Evolutionary conservation across 1,140 invertebrate species (phyloP).

Genomic region (Brevipalpus yothersi): DNA sequence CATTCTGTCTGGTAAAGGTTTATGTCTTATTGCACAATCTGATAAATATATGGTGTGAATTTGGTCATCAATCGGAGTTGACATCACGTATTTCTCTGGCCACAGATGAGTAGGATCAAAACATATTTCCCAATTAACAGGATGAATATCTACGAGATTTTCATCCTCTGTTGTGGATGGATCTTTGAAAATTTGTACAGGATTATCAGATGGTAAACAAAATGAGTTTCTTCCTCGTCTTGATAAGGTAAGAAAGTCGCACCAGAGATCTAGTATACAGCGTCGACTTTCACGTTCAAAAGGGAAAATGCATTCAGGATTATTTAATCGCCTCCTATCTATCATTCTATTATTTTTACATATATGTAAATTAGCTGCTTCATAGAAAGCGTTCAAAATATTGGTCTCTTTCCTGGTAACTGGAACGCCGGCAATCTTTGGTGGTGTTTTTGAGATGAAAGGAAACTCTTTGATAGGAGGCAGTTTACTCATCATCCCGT

Average conservation of each 20-base stretch:
- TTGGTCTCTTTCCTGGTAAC: neutral
- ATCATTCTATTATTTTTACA: neutral
- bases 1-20: neutral
- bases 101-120: constrained; percentile 6
- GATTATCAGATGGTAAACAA: neutral
- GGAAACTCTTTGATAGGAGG: constrained; percentile 3
- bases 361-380: neutral
- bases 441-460: neutral
- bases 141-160: constrained; percentile 1
- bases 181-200: neutral
- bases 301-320: constrained; percentile 3
- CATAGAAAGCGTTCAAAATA: constrained; percentile 4
- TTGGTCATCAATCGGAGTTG: neutral
- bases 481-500: neutral
- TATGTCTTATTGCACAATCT: neutral
- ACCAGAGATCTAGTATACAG: constrained; percentile 2
- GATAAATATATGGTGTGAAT: constrained; percentile 7
- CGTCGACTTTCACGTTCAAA: constrained; percentile 1
- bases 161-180: neutral
- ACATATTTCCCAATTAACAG: constrained; percentile 5
- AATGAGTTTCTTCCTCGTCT: neutral
- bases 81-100: neutral
- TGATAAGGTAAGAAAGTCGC: constrained; percentile 4
- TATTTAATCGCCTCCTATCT: neutral
- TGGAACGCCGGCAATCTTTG: neutral